Conservation (phyloP, 2,888 invertebrate species). For the Napeogenes inachia region DNA sequence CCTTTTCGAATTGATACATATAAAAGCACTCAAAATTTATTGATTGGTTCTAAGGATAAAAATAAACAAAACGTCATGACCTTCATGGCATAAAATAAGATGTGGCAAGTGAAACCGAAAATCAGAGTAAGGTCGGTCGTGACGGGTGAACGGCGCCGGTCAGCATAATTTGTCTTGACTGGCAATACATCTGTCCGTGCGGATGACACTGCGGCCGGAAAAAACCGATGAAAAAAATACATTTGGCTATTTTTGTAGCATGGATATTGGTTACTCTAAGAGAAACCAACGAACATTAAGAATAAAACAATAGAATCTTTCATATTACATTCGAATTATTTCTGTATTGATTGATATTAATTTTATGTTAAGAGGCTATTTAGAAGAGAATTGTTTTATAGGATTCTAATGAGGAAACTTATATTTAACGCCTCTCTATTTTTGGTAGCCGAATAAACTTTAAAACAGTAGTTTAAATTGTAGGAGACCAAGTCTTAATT, state of each 20-base stretch:
- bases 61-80: too few species aligned
- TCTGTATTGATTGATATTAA: too few species aligned
- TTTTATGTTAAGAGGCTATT: too few species aligned
- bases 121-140: constrained; percentile 14
- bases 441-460: neutral
- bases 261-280: too few species aligned
- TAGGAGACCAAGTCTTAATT: neutral
- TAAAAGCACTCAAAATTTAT: too few species aligned
- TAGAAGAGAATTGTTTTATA: neutral
- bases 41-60: too few species aligned
- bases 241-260: too few species aligned
- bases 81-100: constrained; percentile 2
- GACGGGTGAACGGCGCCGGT: constrained; percentile 10
- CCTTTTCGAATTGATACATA: too few species aligned
- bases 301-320: too few species aligned
- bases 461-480: neutral
- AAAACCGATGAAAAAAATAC: too few species aligned
- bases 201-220: neutral
- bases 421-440: neutral
- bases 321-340: too few species aligned
- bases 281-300: too few species aligned
- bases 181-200: constrained; percentile 15
- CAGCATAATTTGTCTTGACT: constrained; percentile 17
- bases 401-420: neutral
- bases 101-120: constrained; percentile 13